Conservation (phyloP, 2,888 invertebrate genomes). For the Eurytoma californica region DNA sequence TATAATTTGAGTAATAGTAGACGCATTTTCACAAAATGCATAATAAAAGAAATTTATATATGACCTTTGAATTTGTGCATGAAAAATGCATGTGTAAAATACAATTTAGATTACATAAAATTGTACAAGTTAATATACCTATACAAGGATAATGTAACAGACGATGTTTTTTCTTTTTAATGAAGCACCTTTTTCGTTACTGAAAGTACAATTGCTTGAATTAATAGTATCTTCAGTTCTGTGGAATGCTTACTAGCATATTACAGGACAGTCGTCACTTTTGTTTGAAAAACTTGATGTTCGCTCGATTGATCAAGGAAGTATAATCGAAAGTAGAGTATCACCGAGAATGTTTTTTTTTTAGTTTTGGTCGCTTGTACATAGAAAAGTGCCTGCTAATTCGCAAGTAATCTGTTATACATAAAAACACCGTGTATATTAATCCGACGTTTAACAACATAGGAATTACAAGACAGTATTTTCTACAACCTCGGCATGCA, state of each 20-base stretch:
- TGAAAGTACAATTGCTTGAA: slow-evolving; percentile 20
- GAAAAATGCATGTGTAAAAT: slow-evolving; percentile 24
- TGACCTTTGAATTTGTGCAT: slow-evolving; percentile 30
- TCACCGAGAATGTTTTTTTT: neutral
- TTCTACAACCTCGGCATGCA: slow-evolving; percentile 36
- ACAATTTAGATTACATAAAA: slow-evolving; percentile 25
- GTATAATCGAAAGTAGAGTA: neutral
- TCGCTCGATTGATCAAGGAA: slow-evolving; percentile 14
- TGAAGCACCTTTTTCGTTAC: neutral
- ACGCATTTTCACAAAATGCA: slow-evolving; percentile 17
- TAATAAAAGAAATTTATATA: slow-evolving; percentile 16
- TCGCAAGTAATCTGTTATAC: slow-evolving; percentile 6
- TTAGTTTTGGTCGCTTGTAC: slow-evolving; percentile 19
- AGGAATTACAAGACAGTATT: slow-evolving; percentile 43
- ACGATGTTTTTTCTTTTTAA: neutral
- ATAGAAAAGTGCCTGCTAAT: slow-evolving; percentile 25
- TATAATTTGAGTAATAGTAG: neutral
- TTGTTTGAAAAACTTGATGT: neutral
- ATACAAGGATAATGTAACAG: slow-evolving; percentile 8
- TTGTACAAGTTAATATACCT: slow-evolving; percentile 4
- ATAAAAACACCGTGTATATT: slow-evolving; percentile 38
- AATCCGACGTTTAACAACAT: slow-evolving; percentile 17
- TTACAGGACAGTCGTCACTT: slow-evolving; percentile 21
- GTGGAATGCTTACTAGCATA: slow-evolving; percentile 38
- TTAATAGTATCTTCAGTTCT: slow-evolving; percentile 46